These are phyloP conservation scores for Hetaerina americana DNA, from an alignment of 1,140 invertebrate genomes.

Conservation along the genomic window DNA sequence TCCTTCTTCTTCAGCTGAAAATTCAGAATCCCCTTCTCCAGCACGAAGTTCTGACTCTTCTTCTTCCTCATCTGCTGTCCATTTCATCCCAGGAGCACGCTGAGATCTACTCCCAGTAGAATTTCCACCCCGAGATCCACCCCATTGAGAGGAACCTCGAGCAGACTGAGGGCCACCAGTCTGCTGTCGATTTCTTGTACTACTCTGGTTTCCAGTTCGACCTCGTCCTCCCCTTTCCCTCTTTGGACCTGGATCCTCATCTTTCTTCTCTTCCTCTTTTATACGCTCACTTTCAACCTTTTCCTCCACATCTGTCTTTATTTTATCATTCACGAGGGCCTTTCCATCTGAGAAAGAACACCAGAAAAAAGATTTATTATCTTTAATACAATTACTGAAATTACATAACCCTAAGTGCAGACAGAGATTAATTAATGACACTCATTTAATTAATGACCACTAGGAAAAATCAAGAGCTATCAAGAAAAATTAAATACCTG, in stretches of 20 bases:
- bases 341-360: slow-evolving; percentile 3
- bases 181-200: background rate
- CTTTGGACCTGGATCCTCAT: background rate
- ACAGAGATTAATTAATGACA: too few species aligned
- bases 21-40: slow-evolving; percentile 37
- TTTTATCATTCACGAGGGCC: background rate
- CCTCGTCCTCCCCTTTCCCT: slow-evolving; percentile 7
- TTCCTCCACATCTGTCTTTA: slow-evolving; percentile 1
- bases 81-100: background rate
- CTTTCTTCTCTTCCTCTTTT: slow-evolving; percentile 5
- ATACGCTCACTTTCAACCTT: background rate
- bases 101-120: background rate
- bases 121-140: background rate
- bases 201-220: background rate
- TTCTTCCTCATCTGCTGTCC: background rate
- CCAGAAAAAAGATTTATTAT: background rate
- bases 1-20: slow-evolving; percentile 39
- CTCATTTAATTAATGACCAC: too few species aligned
- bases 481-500: too few species aligned
- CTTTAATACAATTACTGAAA: too few species aligned
- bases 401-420: too few species aligned
- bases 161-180: too few species aligned
- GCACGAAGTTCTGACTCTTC: background rate
- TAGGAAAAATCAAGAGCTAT: too few species aligned
- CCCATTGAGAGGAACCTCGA: background rate